These are phyloP conservation scores for Cebus imitator DNA, from an alignment of 2,113 vertebrate species.

Conservation along the genomic window DNA sequence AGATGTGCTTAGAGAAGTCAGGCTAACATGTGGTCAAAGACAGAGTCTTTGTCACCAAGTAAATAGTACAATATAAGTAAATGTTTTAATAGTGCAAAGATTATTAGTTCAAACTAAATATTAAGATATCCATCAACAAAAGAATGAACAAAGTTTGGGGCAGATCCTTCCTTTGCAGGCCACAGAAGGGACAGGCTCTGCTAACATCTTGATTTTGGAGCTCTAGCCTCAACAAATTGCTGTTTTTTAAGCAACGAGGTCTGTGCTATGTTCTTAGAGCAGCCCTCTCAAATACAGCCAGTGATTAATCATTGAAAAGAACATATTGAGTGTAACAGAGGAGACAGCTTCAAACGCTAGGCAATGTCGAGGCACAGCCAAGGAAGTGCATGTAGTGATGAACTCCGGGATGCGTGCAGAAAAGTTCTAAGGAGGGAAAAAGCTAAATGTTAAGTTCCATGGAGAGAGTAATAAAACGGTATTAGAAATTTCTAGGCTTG, in stretches of 20 bases:
- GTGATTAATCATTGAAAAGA: background rate
- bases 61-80: background rate
- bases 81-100: background rate
- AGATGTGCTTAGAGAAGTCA: background rate
- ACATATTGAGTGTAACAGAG: background rate
- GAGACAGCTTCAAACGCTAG: background rate
- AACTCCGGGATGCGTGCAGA: background rate
- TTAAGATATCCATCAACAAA: background rate
- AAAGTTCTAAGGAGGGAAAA: background rate
- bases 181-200: background rate
- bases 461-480: accelerated
- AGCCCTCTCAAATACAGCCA: background rate
- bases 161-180: background rate
- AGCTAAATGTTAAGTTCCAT: background rate
- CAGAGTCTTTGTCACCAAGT: background rate
- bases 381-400: background rate
- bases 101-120: background rate
- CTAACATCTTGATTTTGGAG: background rate
- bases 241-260: background rate
- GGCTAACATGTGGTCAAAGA: background rate
- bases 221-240: background rate
- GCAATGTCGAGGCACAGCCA: background rate
- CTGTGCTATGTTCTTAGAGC: background rate
- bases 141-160: background rate
- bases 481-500: background rate